phyloP scores from a whole-genome alignment of 2,113 vertebrate species.

The Malurus elegans region DNA sequence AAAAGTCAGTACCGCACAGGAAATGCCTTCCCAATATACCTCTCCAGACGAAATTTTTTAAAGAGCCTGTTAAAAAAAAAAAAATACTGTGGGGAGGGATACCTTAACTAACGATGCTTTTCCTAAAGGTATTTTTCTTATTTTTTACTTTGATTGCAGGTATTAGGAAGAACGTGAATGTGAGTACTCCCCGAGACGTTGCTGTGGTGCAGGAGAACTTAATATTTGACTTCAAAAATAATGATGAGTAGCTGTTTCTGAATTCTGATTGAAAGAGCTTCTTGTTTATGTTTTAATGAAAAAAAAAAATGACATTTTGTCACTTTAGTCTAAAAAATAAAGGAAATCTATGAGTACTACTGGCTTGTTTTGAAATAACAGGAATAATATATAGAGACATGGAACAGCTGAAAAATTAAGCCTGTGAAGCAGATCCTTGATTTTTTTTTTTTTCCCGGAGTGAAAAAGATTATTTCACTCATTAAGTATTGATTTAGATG shows the following conservation, averaged over 20 bases:
- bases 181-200: accelerated
- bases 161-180: not conserved
- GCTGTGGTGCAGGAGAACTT: accelerated
- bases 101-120: not conserved
- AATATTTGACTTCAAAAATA: not conserved
- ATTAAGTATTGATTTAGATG: not conserved
- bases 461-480: not conserved
- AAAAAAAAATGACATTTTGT: not conserved
- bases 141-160: not conserved
- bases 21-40: not conserved
- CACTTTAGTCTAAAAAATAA: not conserved
- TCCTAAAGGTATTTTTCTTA: not conserved
- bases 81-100: not conserved
- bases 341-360: not conserved
- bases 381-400: not conserved
- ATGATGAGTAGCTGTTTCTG: not conserved
- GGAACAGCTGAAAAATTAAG: not conserved
- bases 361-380: not conserved
- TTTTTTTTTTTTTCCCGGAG: not conserved
- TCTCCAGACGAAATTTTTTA: accelerated
- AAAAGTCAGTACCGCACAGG: too few species aligned
- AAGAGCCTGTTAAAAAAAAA: not conserved
- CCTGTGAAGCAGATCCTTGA: not conserved
- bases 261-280: not conserved
- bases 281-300: not conserved